Percentiles rank a stretch among this genome's conserved stretches.
Evolutionary conservation across 2,888 invertebrate species (phyloP).

Genomic region (Cybosia mesomella): DNA sequence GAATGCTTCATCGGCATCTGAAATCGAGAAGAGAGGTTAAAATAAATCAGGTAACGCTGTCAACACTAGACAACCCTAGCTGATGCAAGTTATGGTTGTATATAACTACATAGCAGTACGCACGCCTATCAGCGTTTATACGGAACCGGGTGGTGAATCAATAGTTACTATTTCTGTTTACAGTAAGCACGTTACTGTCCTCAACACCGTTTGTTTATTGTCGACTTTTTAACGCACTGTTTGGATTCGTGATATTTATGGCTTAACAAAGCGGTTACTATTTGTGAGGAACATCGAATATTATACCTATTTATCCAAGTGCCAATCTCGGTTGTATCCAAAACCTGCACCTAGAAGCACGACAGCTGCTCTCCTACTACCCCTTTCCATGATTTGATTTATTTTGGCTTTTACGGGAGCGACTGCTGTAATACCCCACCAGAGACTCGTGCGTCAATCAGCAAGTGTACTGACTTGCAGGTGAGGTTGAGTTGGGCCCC

Average conservation of each 20-base stretch:
- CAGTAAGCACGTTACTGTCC: conserved; percentile 34
- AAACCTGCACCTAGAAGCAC: too few species aligned
- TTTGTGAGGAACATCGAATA: neutral
- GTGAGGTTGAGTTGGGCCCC: too few species aligned
- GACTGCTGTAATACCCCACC: too few species aligned
- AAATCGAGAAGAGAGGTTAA: neutral
- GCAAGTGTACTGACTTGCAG: too few species aligned
- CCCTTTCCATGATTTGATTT: too few species aligned
- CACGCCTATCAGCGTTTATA: conserved; percentile 55
- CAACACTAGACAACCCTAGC: conserved; percentile 35
- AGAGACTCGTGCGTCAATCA: too few species aligned
- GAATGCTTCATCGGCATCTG: too few species aligned
- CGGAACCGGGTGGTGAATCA: conserved; percentile 57
- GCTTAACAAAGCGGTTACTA: neutral
- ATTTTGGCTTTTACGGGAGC: too few species aligned
- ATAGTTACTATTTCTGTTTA: conserved; percentile 57
- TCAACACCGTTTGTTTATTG: conserved; percentile 28
- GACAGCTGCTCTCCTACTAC: too few species aligned
- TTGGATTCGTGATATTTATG: neutral
- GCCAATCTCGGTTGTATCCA: too few species aligned
- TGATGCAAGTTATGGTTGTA: conserved; percentile 13
- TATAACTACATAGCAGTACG: conserved; percentile 19
- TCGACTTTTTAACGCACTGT: conserved; percentile 13
- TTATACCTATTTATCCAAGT: too few species aligned
- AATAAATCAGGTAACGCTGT: neutral